Evolutionary conservation across 2,888 invertebrate genomes (phyloP).

Genomic region (Melanostoma scalare): DNA sequence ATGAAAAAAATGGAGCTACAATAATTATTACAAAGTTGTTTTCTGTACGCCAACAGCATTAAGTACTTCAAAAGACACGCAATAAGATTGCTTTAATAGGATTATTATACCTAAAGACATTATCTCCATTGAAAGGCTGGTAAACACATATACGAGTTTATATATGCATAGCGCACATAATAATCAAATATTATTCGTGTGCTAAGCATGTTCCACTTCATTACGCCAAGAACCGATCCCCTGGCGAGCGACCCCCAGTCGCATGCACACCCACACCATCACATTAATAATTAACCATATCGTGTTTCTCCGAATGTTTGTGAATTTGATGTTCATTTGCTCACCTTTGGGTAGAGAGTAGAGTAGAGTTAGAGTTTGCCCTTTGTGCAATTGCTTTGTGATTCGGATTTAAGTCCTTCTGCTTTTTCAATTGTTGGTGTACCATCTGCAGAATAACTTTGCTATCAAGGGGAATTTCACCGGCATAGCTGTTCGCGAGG

Average conservation of each 20-base stretch:
- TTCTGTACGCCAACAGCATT: not conserved
- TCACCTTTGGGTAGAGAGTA: constrained; percentile 43
- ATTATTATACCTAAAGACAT: not conserved
- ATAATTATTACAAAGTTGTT: not conserved
- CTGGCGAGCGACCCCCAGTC: not conserved
- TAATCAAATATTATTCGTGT: constrained; percentile 55
- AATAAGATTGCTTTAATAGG: not conserved
- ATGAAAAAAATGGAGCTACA: not conserved
- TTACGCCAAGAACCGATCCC: constrained; percentile 23
- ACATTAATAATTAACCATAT: constrained; percentile 66
- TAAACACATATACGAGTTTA: not conserved
- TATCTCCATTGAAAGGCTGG: not conserved
- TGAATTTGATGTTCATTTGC: constrained; percentile 61
- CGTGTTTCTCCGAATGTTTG: constrained; percentile 49
- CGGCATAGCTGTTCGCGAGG: not conserved
- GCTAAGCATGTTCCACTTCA: constrained; percentile 59
- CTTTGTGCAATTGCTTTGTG: constrained; percentile 50
- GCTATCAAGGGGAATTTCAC: constrained; percentile 5
- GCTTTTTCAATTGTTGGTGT: not conserved
- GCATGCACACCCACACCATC: not conserved
- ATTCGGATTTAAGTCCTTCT: constrained; percentile 31
- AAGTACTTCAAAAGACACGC: not conserved
- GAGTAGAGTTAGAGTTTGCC: not conserved
- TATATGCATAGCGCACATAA: constrained; percentile 11
- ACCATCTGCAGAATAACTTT: not conserved